Base-by-base conservation (phyloP, 2,797 vertebrate species). In the Babyrousa celebensis region DNA sequence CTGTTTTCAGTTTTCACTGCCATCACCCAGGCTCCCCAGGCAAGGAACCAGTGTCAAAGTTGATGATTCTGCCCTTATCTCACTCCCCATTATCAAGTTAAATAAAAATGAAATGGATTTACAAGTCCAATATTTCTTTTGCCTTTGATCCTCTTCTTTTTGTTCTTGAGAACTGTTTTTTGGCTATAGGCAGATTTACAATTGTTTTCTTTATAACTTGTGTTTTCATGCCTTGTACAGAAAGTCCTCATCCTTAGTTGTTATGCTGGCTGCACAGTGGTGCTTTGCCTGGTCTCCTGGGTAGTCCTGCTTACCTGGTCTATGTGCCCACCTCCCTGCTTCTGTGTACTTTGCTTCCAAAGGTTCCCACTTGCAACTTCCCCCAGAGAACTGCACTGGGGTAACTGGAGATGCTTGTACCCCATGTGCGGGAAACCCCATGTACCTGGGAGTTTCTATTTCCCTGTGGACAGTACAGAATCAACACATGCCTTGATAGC, bases 271-370 rank as follows among this genome's bases (percentile, higher is more conserved):
- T n/a, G 40, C 40, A 52, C 43, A 15, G 15, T 20, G 40, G 63
- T 20, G 25, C 20, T 32, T 16, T 25, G 11, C 21, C 36, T 18
- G 5, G 0, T 29, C 11, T 11, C 10, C 2, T 36, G 43, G 43
- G 43, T 5, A 1, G 14, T 12, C 32, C 58, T 58, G 87, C 71
- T 16, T 63, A 23, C 14, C 12, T 0, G 3, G 48, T 58, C 32
- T 71, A 0, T 5, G 5, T 4, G 1, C 12, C 21, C 3, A 5
- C 5, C 12, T 54, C 17, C 15, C 6, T 27, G 10, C n/a, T n/a
- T 80, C 52, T 29, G 20, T 56, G 40, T 5, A 18, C 62, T 95
- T 89, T 86, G 27, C 36, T 71, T 23, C 54, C 27, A 27, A 85
- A 20, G 71, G 2, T 5, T 83, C 52, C 36, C 36, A 48, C 27